A percentile compares a stretch with the other conserved stretches of the same genome.
Evolutionary conservation across 2,888 invertebrate genomes (phyloP).

Genomic region (Aspidiotus destructor): DNA sequence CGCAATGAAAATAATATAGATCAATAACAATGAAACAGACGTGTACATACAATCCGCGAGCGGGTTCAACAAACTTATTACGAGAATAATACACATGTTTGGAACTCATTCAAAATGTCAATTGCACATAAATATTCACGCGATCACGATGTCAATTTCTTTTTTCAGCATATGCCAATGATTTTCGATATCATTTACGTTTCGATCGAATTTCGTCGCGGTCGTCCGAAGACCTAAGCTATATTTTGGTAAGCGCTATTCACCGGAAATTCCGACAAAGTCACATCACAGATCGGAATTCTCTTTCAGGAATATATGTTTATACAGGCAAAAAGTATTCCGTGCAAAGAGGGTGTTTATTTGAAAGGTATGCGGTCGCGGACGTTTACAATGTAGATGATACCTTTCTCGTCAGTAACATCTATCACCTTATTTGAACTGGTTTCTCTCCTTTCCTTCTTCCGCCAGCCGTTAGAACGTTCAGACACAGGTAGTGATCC

Average conservation of each 20-base stretch:
- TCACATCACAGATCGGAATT: conserved; percentile 21
- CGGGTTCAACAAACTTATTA: too few species aligned
- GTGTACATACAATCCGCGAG: too few species aligned
- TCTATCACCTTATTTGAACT: neutral
- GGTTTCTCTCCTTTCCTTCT: conserved; percentile 4
- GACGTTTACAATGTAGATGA: neutral
- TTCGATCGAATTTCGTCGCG: neutral
- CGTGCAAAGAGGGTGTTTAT: neutral
- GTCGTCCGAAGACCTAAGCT: neutral
- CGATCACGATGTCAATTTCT: too few species aligned
- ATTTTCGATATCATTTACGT: neutral
- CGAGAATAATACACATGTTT: too few species aligned
- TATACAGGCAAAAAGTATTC: neutral
- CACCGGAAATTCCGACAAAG: conserved; percentile 30
- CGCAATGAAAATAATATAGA: too few species aligned
- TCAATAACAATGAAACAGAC: too few species aligned
- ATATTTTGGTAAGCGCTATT: conserved; percentile 10
- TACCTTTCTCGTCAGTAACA: neutral
- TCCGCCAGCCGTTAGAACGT: neutral
- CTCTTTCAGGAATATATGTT: neutral
- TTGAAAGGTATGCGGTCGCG: neutral
- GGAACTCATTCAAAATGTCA: too few species aligned
- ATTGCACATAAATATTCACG: too few species aligned
- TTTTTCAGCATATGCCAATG: too few species aligned
- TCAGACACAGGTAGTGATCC: too few species aligned